Base-by-base conservation (phyloP, 2,113 vertebrate genomes). In the Poeciliopsis turrubarensis region DNA sequence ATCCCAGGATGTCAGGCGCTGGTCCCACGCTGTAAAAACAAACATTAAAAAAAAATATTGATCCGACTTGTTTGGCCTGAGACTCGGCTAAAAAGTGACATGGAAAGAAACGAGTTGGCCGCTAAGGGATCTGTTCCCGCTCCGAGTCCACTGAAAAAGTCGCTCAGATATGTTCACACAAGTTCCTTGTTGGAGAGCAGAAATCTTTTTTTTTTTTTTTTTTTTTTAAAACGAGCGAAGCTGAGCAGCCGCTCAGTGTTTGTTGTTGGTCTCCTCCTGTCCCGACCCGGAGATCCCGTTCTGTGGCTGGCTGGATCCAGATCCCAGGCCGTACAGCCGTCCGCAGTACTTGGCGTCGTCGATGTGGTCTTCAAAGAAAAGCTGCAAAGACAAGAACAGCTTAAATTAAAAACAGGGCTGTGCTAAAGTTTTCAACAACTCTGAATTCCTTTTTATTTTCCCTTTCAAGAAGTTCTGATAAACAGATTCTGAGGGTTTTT, bases 291-390 rank as follows among this genome's bases (percentile, higher is more conserved):
- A 93, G 78, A 95, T 85, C 79, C 98, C 97, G 15, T 94, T 99
- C 93, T 98, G 97, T 54, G 95, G 97, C 84, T 98, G 97, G 76
- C 91, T 95, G 89, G 97, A 96, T 75, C 98, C 97, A 0, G 96
- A 99, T 80, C 98, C 98, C 74, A 99, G 95, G 75, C 98, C 98
- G 29, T 99, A 99, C 71, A 99, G 90, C 66, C 97, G 94, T 79
- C 98, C 98, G 54, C 98, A 99, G 79, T 99, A 99, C 89, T 99
- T 99, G 25, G 98, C 97, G 75, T 99, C 98, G 25, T 99, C 98
- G 60, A 99, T 99, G 89, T 97, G 97, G 95, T 99, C 97, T 87
- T 99, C 98, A 81, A 99, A 99, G 91, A 99, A 99, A 68, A 99
- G 94, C 98, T 99, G 88, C 0, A 39, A 1, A 44, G 2, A 15